Evolutionary conservation across 1,140 invertebrate species (phyloP).

Genomic region (Episyrphus balteatus): DNA sequence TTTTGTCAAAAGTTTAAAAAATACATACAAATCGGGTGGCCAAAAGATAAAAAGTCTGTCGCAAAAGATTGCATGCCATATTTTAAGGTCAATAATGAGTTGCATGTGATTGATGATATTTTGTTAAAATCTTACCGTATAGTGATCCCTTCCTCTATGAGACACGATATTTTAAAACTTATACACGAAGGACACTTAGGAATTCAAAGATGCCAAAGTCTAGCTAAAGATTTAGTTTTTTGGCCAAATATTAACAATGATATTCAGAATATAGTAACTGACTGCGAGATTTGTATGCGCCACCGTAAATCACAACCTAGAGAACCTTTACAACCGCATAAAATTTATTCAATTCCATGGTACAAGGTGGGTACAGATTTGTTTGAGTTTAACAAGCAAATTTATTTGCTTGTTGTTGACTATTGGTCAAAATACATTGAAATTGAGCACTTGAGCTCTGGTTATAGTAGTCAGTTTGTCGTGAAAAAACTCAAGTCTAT

Average conservation of each 20-base stretch:
- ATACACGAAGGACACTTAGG: conserved; percentile 40
- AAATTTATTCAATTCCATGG: neutral
- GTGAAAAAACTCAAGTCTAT: conserved; percentile 6
- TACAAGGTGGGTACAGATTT: neutral
- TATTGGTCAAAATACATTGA: conserved; percentile 8
- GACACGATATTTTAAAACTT: conserved; percentile 26
- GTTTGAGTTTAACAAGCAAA: neutral
- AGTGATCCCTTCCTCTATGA: conserved; percentile 35
- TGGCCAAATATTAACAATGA: too few species aligned
- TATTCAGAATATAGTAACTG: conserved; percentile 29
- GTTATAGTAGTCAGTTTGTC: neutral
- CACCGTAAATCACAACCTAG: conserved; percentile 5
- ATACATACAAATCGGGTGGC: conserved; percentile 21
- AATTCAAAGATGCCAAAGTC: conserved; percentile 28
- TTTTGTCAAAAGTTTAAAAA: conserved; percentile 16
- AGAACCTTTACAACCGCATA: conserved; percentile 1
- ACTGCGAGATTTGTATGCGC: conserved; percentile 19
- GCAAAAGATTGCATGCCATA: conserved; percentile 17
- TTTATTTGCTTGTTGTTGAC: too few species aligned
- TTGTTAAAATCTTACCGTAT: conserved; percentile 27
- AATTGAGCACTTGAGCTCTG: conserved; percentile 1
- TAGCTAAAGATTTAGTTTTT: conserved; percentile 34
- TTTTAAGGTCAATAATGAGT: conserved; percentile 22
- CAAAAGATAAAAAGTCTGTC: conserved; percentile 12
- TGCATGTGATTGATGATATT: conserved; percentile 24